A percentile compares a stretch with the other conserved stretches of the same genome.
Conservation (phyloP, 2,797 vertebrate species). For the Coilia nasus region DNA sequence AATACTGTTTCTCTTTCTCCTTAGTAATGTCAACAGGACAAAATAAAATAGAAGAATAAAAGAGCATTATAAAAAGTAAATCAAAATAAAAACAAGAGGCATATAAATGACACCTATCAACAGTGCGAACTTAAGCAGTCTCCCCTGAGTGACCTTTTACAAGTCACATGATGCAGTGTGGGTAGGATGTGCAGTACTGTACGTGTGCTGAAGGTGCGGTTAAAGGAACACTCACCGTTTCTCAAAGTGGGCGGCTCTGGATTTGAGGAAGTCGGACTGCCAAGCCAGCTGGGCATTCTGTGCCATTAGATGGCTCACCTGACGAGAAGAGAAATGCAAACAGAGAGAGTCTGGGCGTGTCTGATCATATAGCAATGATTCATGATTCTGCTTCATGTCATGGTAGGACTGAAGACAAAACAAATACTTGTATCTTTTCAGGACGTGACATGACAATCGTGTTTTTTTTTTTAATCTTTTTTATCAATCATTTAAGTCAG, state of each 20-base stretch:
- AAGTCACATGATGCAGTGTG: neutral
- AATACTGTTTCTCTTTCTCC: too few relatives aligned
- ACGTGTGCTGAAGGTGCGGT: too few relatives aligned
- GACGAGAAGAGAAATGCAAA: constrained; percentile 19
- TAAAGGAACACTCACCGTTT: constrained; percentile 66
- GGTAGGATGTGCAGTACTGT: constrained; percentile 42
- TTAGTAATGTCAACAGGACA: too few relatives aligned
- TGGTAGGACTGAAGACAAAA: neutral
- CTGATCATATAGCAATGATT: neutral
- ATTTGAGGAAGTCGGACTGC: constrained; percentile 68
- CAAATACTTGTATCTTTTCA: neutral
- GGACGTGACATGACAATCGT: neutral
- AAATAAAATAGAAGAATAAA: too few relatives aligned
- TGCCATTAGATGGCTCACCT: constrained; percentile 70
- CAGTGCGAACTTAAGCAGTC: neutral
- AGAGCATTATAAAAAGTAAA: too few relatives aligned
- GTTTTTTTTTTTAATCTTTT: too few relatives aligned
- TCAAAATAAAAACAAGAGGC: too few relatives aligned
- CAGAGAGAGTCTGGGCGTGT: neutral
- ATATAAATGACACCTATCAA: neutral
- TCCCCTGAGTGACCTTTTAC: neutral
- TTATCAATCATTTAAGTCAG: too few relatives aligned
- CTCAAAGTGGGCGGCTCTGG: constrained; percentile 64
- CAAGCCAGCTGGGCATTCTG: constrained; percentile 72
- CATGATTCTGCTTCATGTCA: neutral